Evolutionary conservation across 1,140 invertebrate genomes (phyloP), one percentile per base, ranked within the genome.

Genomic region (Apocrypta bakeri): DNA sequence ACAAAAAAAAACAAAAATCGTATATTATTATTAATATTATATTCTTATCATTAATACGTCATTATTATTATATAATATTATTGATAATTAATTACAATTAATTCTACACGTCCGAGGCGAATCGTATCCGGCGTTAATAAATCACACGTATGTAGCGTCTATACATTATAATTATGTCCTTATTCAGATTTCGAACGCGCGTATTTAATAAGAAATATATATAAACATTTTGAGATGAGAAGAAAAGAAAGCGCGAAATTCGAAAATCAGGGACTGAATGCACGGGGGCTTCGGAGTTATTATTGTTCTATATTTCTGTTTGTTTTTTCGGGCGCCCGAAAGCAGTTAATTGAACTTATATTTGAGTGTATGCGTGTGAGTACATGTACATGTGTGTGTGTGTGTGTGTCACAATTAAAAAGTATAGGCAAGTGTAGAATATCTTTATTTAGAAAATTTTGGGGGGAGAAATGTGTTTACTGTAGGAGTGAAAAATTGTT

Each of bases 351-450:
- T 2, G 79, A 72, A 37, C 7, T 29, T 29, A 37, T 37, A 9
- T 37, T 37, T 37, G 27, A 11, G 21, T 73, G 40, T 24, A 27
- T 61, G 7, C 74, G 25, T 63, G 68, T n/a, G 27, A 24, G 72
- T 81, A n/a, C n/a, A n/a, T n/a, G n/a, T n/a, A n/a, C n/a, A n/a
- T n/a, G n/a, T 21, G 21, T 73, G 40, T 24, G 21, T 61, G 7
- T 81, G 25, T 63, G 68, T n/a, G 27, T 31, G 72, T 81, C 73
- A 42, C 3, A 4, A 21, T 81, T 84, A 73, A 78, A 77, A 77
- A 77, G 83, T 81, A 81, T 81, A 81, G 84, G 83, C 79, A 83
- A 86, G 76, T 85, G 63, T 86, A 75, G 75, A 82, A 83, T 81
- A 21, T 42, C 25, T 81, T 66, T 79, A 0, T 56, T 73, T 63